These are phyloP conservation scores for Eufriesea mexicana DNA, from an alignment of 1,140 invertebrate genomes.

Conservation along the genomic window DNA sequence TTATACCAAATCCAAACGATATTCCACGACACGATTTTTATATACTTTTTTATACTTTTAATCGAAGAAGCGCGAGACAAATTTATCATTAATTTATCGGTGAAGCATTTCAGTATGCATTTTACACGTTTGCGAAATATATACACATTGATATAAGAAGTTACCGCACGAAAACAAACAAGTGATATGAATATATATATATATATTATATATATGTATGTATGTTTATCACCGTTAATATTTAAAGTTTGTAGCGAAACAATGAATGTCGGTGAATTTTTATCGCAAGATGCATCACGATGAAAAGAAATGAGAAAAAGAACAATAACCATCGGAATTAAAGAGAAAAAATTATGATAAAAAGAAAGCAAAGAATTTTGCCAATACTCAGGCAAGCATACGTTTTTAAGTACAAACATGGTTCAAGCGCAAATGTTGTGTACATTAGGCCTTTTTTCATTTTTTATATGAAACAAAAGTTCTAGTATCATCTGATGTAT, in stretches of 20 bases:
- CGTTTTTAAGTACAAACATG: slow-evolving; percentile 78
- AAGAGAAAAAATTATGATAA: too few relatives aligned
- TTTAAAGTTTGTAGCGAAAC: slow-evolving; percentile 52
- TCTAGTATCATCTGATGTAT: slow-evolving; percentile 24
- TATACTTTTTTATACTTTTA: slow-evolving; percentile 67
- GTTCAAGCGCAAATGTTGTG: slow-evolving; percentile 44
- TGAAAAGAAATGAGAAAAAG: slow-evolving; percentile 5
- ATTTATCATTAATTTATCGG: slow-evolving; percentile 54
- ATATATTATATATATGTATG: slow-evolving; percentile 30
- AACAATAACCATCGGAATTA: slow-evolving; percentile 25
- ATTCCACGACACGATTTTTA: slow-evolving; percentile 72
- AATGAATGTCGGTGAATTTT: slow-evolving; percentile 44
- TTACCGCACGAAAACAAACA: slow-evolving; percentile 68
- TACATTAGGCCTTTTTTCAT: slow-evolving; percentile 53
- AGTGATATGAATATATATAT: slow-evolving; percentile 55
- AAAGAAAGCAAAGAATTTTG: slow-evolving; percentile 58
- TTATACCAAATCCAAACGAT: slow-evolving; percentile 49
- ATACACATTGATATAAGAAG: slow-evolving; percentile 57
- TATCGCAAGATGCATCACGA: slow-evolving; percentile 32
- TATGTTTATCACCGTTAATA: slow-evolving; percentile 61
- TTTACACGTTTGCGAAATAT: slow-evolving; percentile 54
- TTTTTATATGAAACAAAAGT: slow-evolving; percentile 51
- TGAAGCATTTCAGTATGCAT: slow-evolving; percentile 55
- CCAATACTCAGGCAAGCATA: slow-evolving; percentile 74
- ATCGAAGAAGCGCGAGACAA: slow-evolving; percentile 20